A percentile compares a stretch with the other conserved stretches of the same genome.
phyloP scores from a whole-genome alignment of 1,140 invertebrate genomes.

The Sitobion miscanthi region DNA sequence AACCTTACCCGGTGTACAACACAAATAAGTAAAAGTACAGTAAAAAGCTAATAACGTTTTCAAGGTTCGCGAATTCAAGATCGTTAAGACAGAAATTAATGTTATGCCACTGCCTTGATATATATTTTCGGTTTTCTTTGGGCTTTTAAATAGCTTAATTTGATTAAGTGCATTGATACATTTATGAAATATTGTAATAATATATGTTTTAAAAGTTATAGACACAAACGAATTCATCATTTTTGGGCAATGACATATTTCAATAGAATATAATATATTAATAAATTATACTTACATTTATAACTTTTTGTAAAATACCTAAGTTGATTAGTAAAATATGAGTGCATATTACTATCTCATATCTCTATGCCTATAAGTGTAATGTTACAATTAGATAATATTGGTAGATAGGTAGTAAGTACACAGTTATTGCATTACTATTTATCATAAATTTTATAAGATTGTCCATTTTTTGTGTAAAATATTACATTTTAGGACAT shows the following conservation, averaged over 20 bases:
- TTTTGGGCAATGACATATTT: background rate
- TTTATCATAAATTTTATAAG: background rate
- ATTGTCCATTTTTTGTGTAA: background rate
- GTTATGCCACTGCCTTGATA: too few relatives aligned
- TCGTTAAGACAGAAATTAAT: too few relatives aligned
- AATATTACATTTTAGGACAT: background rate
- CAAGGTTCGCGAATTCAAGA: too few relatives aligned
- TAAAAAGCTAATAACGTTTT: too few relatives aligned
- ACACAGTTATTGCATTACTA: background rate
- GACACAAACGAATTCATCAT: background rate
- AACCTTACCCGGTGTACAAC: too few relatives aligned
- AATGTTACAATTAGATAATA: background rate
- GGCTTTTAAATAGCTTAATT: background rate
- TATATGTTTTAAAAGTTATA: background rate
- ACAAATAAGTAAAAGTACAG: too few relatives aligned
- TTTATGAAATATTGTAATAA: background rate
- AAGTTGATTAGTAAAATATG: background rate
- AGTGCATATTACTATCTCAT: background rate
- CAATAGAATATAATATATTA: too few relatives aligned
- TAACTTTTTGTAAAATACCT: background rate
- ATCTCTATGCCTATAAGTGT: background rate
- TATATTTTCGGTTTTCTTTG: too few relatives aligned
- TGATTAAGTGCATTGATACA: background rate
- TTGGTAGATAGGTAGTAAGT: background rate
- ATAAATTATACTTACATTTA: background rate